These are phyloP conservation scores for Palaemon carinicauda DNA, from an alignment of 1,140 invertebrate species.

Conservation along the genomic window DNA sequence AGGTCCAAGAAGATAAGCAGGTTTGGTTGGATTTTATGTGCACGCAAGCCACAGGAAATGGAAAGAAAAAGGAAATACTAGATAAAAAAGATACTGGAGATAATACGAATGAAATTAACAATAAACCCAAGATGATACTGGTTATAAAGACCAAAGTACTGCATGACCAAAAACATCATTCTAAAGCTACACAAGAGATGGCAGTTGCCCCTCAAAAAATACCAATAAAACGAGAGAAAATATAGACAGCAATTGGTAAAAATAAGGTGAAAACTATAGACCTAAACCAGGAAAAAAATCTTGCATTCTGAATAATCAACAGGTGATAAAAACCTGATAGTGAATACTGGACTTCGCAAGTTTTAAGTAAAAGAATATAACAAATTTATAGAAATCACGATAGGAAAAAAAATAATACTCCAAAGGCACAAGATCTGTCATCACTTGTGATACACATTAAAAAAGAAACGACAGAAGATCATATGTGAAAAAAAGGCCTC, in stretches of 20 bases:
- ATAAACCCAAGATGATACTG: constrained; percentile 50
- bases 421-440: no score
- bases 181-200: constrained; percentile 20
- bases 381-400: no score
- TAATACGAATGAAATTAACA: constrained; percentile 49
- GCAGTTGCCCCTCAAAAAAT: background rate
- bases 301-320: no score
- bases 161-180: constrained; percentile 39
- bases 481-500: background rate
- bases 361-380: no score
- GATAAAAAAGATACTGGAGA: constrained; percentile 56
- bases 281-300: no score
- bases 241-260: background rate
- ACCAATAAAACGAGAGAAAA: background rate
- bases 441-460: no score
- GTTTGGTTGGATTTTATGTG: constrained; percentile 56
- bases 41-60: constrained; percentile 58
- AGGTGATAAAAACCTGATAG: no score
- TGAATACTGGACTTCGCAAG: no score
- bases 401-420: no score
- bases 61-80: constrained; percentile 58
- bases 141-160: constrained; percentile 50
- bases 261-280: background rate
- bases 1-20: constrained; percentile 58
- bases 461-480: no score